Evolutionary conservation across 2,113 vertebrate genomes (phyloP).

Genomic region (Pseudorhombus dupliciocellatus): DNA sequence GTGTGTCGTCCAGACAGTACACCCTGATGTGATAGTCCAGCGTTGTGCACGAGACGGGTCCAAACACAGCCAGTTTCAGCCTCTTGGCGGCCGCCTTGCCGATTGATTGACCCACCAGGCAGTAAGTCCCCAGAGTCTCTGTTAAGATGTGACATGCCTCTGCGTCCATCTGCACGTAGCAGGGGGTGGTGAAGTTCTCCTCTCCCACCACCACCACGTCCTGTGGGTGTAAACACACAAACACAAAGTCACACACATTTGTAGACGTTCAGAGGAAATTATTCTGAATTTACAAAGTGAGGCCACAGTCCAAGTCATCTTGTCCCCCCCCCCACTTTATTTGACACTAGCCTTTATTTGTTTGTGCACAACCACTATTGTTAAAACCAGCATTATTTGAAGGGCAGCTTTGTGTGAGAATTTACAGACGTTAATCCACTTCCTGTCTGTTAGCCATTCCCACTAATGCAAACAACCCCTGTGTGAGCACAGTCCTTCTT

Average conservation of each 20-base stretch:
- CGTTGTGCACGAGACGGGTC: constrained; percentile 87
- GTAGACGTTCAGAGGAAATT: not conserved
- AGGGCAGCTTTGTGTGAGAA: constrained; percentile 36
- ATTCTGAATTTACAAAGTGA: constrained; percentile 5
- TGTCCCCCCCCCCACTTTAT: not conserved
- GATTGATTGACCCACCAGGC: constrained; percentile 90
- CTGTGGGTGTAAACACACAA: constrained; percentile 68
- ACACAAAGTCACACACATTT: constrained; percentile 20
- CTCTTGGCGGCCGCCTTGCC: constrained; percentile 91
- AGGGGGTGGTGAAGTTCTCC: constrained; percentile 94
- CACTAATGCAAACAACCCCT: constrained; percentile 44
- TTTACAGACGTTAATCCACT: constrained; percentile 36
- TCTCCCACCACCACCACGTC: constrained; percentile 93
- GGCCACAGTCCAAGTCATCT: not conserved
- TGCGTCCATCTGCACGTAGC: constrained; percentile 91
- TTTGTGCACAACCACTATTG: constrained; percentile 12
- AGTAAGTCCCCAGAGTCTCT: constrained; percentile 91
- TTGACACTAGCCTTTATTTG: constrained; percentile 33
- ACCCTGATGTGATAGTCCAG: constrained; percentile 93
- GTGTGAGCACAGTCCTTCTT: constrained; percentile 21
- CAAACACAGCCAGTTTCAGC: constrained; percentile 92
- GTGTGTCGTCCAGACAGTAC: constrained; percentile 94
- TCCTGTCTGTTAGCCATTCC: constrained; percentile 32
- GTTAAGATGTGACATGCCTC: constrained; percentile 94
- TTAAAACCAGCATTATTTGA: constrained; percentile 40